Evolutionary conservation across 1,140 invertebrate genomes (phyloP).

Genomic region (Diabrotica virgifera): DNA sequence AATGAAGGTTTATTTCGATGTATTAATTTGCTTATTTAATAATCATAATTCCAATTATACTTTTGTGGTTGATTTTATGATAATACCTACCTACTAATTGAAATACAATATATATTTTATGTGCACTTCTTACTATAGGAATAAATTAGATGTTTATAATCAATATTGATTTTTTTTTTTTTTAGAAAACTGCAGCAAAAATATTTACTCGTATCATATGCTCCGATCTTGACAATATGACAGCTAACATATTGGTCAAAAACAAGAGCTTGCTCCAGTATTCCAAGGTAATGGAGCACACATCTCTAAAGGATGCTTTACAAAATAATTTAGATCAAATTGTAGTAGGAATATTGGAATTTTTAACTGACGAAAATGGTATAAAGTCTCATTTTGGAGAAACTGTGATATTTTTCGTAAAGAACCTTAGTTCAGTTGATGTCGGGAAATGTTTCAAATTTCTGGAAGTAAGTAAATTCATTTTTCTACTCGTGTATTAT

Average conservation of each 20-base stretch:
- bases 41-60: too few species aligned
- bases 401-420: conserved; percentile 26
- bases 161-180: not conserved
- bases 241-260: conserved; percentile 16
- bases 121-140: too few species aligned
- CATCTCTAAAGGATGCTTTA: conserved; percentile 33
- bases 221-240: conserved; percentile 28
- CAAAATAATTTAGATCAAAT: conserved; percentile 35
- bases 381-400: conserved; percentile 28
- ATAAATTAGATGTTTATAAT: too few species aligned
- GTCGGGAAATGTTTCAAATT: conserved; percentile 27
- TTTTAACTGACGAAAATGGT: conserved; percentile 29
- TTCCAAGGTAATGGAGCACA: conserved; percentile 12
- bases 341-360: conserved; percentile 24
- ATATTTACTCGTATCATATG: conserved; percentile 31
- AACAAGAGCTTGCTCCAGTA: conserved; percentile 26
- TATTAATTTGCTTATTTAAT: too few species aligned
- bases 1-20: too few species aligned
- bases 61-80: too few species aligned
- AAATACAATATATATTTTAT: too few species aligned
- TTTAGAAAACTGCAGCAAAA: conserved; percentile 29
- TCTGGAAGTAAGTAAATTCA: conserved; percentile 29
- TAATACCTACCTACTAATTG: too few species aligned
- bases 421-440: conserved; percentile 16
- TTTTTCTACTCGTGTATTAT: not conserved